Base-by-base conservation (phyloP, 2,113 vertebrate species). In the Chrysemys picta region DNA sequence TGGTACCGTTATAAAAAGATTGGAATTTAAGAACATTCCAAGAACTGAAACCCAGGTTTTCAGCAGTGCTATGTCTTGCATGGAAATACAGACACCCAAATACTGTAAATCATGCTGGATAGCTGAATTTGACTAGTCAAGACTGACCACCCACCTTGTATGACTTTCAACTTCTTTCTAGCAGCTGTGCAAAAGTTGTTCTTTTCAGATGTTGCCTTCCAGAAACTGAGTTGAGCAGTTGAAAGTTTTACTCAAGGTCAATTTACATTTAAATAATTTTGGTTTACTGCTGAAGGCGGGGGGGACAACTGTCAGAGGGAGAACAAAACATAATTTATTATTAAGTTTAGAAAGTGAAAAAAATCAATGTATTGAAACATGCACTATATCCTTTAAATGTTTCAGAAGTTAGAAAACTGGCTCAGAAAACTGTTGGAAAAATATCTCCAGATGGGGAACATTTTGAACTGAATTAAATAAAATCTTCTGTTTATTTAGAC, bases 141-240 rank as follows among this genome's bases (percentile, higher is more conserved):
- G 85, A 69, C 53, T 97, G 97, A 95, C 97, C 96, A 97, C 97
- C 96, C 96, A 97, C 90, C 83, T 91, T 93, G 92, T 96, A 59
- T 90, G 50, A 27, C 69, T 88, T 96, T 96, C 59, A 93, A 54
- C 52, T 92, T 79, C 57, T 95, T 87, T 54, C 72, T 59, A 91
- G 82, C 10, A 95, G 84, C 92, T 97, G 85, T 89, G 89, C 45
- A 81, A 59, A 89, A 96, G 38, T 80, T 19, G 21, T 4, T 94
- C 3, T 72, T 93, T 89, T 82, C 27, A 82, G 69, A n/a, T 79
- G 5, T 54, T 91, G 89, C 89, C 7, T 87, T 93, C 29, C 25
- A 87, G 84, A 85, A 82, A 86, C 81, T 85, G 47, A 52, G 49
- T 80, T 91, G 53, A 80, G 14, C 50, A 14, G 0, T 69, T 89